Evolutionary conservation across 1,140 invertebrate genomes (phyloP), one percentile per base, ranked within the genome.

Genomic region (Anadara kagoshimensis): DNA sequence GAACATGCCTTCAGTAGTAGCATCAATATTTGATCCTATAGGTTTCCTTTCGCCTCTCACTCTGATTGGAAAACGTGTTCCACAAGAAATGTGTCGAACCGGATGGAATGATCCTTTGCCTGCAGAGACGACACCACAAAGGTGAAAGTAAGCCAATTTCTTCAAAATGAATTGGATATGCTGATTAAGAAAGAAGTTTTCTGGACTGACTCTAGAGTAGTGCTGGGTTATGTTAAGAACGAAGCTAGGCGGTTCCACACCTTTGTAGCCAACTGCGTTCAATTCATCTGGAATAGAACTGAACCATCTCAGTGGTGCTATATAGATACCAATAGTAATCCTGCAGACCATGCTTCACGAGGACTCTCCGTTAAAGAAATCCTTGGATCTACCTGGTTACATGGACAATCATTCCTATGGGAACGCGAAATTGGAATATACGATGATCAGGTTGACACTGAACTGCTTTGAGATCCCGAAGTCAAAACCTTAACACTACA

Each of bases 191-290:
- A 47, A 11, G 43, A 59, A 26, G 36, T 53, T 29, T 78, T 69
- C 22, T 78, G 71, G 66, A 69, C 67, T 26, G 61, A 75, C 43
- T 65, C 51, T 16, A 54, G 26, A 14, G 69, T 78, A 5, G 69
- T 75, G 1, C 57, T 78, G 22, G 69, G 58, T 5, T 72, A 78
- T 44, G 79, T 81, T 11, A 59, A 69, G 18, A 79, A 78, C 18
- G 49, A 70, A 14, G 69, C 73, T 14, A 29, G 54, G 0, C 44
- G 67, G 7, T 76, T 79, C 49, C 69, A 81, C 44, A 56, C 67
- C 14, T 79, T 73, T 69, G 75, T 79, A 22, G 73, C 69, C 0
- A 78, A 78, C 51, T 57, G 76, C 14, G 73, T 78, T 26, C 62
- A 69, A 54, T 22, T 57, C 24, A 65, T 75, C 16, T 56, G 66